A percentile compares a stretch with the other conserved stretches of the same genome.
Evolutionary conservation across 2,888 invertebrate species (phyloP).

Genomic region (Phaonia tiefii): DNA sequence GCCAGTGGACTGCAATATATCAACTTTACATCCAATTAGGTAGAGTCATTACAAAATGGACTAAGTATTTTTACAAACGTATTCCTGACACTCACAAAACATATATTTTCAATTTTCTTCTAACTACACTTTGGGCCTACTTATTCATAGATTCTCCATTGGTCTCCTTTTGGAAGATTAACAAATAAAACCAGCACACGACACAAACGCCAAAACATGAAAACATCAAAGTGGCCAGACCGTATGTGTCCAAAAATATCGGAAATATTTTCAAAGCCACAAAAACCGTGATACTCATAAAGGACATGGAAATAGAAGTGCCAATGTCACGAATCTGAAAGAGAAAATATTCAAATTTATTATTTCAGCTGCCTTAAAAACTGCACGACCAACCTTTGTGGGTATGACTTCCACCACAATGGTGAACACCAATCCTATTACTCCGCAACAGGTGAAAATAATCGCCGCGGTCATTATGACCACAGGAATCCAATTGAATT

Average conservation of each 20-base stretch:
- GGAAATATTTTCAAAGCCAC: conserved; percentile 75
- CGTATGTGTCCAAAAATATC: conserved; percentile 71
- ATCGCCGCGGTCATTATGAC: conserved; percentile 74
- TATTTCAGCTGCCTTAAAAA: neutral
- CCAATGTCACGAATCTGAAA: conserved; percentile 75
- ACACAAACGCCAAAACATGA: conserved; percentile 71
- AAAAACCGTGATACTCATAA: conserved; percentile 73
- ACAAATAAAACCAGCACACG: conserved; percentile 73
- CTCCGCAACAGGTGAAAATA: conserved; percentile 75
- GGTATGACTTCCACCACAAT: conserved; percentile 77
- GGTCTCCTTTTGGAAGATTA: conserved; percentile 76
- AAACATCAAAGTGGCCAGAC: conserved; percentile 74
- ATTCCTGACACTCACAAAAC: neutral
- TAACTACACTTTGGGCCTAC: neutral
- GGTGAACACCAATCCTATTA: conserved; percentile 75
- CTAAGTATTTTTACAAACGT: neutral
- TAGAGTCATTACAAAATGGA: neutral
- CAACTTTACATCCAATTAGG: neutral
- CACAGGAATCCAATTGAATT: conserved; percentile 75
- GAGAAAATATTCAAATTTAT: neutral
- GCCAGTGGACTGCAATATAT: too few species aligned
- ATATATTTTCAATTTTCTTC: neutral
- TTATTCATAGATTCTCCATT: conserved; percentile 74
- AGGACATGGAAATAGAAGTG: conserved; percentile 73
- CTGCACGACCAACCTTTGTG: conserved; percentile 72